A percentile compares a stretch with the other conserved stretches of the same genome.
Evolutionary conservation across 2,113 vertebrate genomes (phyloP).

Genomic region (Lagopus leucura): DNA sequence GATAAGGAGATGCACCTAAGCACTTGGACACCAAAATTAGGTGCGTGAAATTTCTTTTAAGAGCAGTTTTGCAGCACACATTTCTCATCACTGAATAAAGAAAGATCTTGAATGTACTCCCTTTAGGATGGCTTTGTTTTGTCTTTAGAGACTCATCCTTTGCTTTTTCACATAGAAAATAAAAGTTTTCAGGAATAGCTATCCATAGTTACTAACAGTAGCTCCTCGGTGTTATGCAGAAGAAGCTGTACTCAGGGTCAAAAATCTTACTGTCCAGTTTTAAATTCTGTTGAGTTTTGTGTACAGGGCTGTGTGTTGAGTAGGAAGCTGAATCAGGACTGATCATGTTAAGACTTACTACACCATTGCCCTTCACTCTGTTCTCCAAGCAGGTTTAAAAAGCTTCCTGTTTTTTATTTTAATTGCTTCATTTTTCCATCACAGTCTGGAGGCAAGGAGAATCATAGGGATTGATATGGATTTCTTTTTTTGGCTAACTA

Average conservation of each 20-base stretch:
- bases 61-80: background rate
- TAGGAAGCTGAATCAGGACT: background rate
- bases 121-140: background rate
- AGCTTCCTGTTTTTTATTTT: background rate
- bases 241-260: slow-evolving; percentile 2
- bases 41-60: background rate
- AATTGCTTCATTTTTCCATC: slow-evolving; percentile 23
- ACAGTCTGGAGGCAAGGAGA: background rate
- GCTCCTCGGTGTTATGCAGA: background rate
- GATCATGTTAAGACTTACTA: background rate
- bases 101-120: background rate
- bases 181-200: background rate
- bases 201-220: background rate
- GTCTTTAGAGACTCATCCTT: background rate
- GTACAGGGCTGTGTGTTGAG: background rate
- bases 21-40: background rate
- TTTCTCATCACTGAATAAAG: background rate
- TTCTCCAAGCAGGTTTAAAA: background rate
- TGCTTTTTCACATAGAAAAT: background rate
- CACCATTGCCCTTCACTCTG: background rate
- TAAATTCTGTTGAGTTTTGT: background rate
- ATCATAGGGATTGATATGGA: background rate
- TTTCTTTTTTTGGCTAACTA: slow-evolving; percentile 50
- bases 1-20: background rate
- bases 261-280: background rate